Evolutionary conservation across 2,113 vertebrate species (phyloP), one percentile per base, ranked within the genome.

Genomic region (Condylura cristata): DNA sequence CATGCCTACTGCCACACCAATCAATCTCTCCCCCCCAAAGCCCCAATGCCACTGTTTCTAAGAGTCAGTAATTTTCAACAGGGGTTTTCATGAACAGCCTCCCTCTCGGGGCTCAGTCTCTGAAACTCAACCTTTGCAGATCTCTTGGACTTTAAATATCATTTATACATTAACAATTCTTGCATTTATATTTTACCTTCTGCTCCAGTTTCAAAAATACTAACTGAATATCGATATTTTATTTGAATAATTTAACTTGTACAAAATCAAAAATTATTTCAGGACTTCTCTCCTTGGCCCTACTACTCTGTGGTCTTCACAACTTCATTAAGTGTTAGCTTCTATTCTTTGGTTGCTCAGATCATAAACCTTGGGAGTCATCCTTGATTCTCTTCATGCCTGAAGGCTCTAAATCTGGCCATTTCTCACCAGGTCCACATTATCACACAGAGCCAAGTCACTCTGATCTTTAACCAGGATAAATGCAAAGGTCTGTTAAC

Each of bases 231-330:
- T 0, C 46, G 66, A 80, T 70, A 93, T 48, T 81, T 84, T 89
- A 93, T 46, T 85, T 56, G 61, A n/a, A 91, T 18, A 90, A 82
- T 78, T 61, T 66, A 93, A 72, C 74, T 53, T 12, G 8, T 68
- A 16, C n/a, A 66, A 93, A 97, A 84, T 13, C 53, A 32, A 92
- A 82, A 85, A 78, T 85, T 24, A 82, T 51, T 80, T 90, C 89
- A 95, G 37, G 58, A 61, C 58, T 75, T 88, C 48, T 66, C n/a
- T 66, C 18, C 39, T 14, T 16, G 18, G 18, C 44, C 61, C 46
- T 53, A 44, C 30, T 71, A 79, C 20, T 85, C 63, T 80, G 28
- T 41, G 16, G 26, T 71, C n/a, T 75, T 71, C 56, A 32, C 20
- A 51, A 51, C 48, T 48, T 74, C 7, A 46, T 44, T 48, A 76